phyloP scores from a whole-genome alignment of 2,888 invertebrate species.

The Hirtodrosophila duncani region DNA sequence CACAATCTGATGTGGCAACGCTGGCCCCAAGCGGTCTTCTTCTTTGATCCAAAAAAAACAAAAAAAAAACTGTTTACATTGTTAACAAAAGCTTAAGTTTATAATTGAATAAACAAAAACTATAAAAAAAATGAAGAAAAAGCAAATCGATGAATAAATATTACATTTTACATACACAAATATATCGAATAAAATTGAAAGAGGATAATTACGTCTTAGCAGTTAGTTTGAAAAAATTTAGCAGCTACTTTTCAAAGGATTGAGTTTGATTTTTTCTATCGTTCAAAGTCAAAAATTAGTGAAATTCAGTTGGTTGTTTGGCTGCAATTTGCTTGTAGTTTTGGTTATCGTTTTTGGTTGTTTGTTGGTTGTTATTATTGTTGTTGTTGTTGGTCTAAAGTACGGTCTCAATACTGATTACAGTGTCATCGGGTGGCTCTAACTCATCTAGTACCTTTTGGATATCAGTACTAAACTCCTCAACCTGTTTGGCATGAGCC shows the following conservation, averaged over 20 bases:
- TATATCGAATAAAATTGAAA: constrained; percentile 40
- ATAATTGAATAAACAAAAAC: no score
- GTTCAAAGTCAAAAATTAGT: constrained; percentile 21
- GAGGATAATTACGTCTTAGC: constrained; percentile 68
- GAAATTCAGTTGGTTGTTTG: constrained; percentile 13
- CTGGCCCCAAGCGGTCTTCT: no score
- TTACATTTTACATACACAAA: constrained; percentile 24
- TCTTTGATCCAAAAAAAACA: no score
- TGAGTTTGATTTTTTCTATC: constrained; percentile 26
- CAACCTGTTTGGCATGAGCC: constrained; percentile 94
- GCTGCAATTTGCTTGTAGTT: background rate
- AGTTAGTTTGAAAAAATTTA: constrained; percentile 58
- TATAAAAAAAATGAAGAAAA: constrained; percentile 8
- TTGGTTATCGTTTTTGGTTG: constrained; percentile 30
- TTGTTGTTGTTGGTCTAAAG: constrained; percentile 62
- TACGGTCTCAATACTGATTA: constrained; percentile 78
- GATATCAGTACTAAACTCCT: constrained; percentile 91
- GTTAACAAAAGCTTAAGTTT: no score
- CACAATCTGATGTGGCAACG: no score
- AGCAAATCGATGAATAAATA: constrained; percentile 14
- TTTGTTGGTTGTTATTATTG: constrained; percentile 10
- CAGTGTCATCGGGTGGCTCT: constrained; percentile 66
- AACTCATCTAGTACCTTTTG: constrained; percentile 83
- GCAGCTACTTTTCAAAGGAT: constrained; percentile 54
- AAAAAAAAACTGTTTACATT: no score